phyloP scores from a whole-genome alignment of 2,113 vertebrate genomes.

The Bubo scandiacus region DNA sequence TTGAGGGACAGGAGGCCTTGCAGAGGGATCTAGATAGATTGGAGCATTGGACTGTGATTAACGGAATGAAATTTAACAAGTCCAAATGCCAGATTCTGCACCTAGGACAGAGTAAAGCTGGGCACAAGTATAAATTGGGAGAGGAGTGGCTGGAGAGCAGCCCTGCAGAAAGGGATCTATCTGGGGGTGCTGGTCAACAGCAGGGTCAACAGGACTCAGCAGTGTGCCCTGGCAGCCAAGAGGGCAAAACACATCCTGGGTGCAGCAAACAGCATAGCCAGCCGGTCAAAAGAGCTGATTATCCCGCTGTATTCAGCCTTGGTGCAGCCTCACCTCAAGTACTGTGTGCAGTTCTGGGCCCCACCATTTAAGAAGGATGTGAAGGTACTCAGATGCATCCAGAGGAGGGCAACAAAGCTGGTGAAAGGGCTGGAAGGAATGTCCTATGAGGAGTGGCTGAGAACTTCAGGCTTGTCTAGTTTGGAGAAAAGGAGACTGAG shows the following conservation, averaged over 20 bases:
- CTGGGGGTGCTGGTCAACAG: background rate
- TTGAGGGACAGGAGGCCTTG: background rate
- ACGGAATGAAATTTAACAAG: background rate
- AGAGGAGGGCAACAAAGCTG: background rate
- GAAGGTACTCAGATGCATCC: background rate
- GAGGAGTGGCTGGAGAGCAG: background rate
- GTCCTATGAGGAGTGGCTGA: background rate
- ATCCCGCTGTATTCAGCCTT: too few relatives aligned
- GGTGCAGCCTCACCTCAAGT: background rate
- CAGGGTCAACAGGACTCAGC: background rate
- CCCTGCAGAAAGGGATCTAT: background rate
- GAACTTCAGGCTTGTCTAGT: background rate
- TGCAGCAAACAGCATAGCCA: background rate
- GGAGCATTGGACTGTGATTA: background rate
- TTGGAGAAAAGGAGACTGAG: background rate
- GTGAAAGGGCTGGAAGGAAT: background rate
- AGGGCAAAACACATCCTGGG: background rate
- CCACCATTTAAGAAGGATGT: background rate
- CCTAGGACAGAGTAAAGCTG: background rate
- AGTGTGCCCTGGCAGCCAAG: background rate
- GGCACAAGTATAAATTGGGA: background rate
- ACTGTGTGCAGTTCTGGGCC: background rate
- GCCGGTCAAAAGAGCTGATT: background rate
- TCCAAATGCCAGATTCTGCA: background rate
- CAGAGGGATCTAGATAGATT: background rate